These are phyloP conservation scores for Psammodynastes pulverulentus DNA, from an alignment of 2,113 vertebrate species.

Conservation along the genomic window DNA sequence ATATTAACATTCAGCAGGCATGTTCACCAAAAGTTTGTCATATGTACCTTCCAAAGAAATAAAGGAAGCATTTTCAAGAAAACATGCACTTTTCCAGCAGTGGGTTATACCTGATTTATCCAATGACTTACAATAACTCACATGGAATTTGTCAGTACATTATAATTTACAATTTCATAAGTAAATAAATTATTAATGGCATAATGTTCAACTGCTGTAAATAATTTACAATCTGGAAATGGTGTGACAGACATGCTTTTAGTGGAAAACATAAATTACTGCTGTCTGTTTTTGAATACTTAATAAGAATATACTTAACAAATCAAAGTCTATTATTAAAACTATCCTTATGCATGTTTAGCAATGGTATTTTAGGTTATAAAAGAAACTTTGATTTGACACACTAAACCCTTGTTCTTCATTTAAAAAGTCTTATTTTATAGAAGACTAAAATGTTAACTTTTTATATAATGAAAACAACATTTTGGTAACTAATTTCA, in stretches of 20 bases:
- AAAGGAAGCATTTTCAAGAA: background rate
- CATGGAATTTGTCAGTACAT: conserved; percentile 46
- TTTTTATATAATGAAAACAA: conserved; percentile 22
- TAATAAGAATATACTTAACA: conserved; percentile 43
- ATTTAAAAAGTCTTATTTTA: conserved; percentile 5
- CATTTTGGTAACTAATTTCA: background rate
- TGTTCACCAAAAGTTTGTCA: background rate
- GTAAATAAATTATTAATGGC: conserved; percentile 55
- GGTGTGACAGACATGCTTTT: conserved; percentile 37
- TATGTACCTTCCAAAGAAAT: background rate
- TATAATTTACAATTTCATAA: conserved; percentile 52
- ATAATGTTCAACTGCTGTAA: conserved; percentile 46
- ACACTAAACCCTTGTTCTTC: background rate
- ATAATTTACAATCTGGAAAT: conserved; percentile 59
- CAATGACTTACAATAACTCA: conserved; percentile 33
- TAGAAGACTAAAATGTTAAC: conserved; percentile 19
- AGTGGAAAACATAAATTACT: conserved; percentile 50
- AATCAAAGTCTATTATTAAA: conserved; percentile 42
- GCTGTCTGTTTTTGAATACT: conserved; percentile 38
- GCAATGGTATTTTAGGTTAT: conserved; percentile 23
- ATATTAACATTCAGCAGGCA: background rate
- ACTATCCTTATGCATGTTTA: conserved; percentile 9
- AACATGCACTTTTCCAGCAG: background rate
- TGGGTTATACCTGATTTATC: conserved; percentile 14
- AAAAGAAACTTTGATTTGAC: conserved; percentile 13